phyloP scores from a whole-genome alignment of 2,888 invertebrate species.

The Conchocele bisecta region DNA sequence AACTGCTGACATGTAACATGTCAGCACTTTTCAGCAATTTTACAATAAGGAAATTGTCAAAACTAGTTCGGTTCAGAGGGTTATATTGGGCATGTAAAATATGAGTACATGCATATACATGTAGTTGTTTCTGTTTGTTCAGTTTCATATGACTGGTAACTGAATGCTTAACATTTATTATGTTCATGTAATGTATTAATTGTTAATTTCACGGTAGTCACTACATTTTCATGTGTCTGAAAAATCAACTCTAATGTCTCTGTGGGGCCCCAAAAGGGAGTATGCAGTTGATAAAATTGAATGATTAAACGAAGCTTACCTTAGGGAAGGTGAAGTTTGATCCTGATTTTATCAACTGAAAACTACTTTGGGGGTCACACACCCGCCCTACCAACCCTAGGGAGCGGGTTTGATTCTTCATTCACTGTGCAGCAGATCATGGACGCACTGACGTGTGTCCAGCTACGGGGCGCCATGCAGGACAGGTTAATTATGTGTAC shows the following conservation, averaged over 20 bases:
- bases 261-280: constrained; percentile 35
- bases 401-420: neutral
- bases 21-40: neutral
- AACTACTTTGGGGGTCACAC: constrained; percentile 43
- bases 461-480: too few relatives aligned
- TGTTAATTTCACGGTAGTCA: too few relatives aligned
- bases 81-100: too few relatives aligned
- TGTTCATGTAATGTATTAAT: too few relatives aligned
- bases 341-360: constrained; percentile 32
- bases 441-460: neutral
- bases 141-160: too few relatives aligned
- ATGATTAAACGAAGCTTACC: constrained; percentile 46
- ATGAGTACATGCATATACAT: too few relatives aligned
- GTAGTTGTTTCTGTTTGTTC: too few relatives aligned
- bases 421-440: neutral
- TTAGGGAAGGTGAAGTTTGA: constrained; percentile 22
- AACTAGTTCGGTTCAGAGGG: too few relatives aligned
- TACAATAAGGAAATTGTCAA: neutral
- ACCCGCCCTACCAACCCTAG: constrained; percentile 23
- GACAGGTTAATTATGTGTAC: too few relatives aligned
- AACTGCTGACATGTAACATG: neutral
- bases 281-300: constrained; percentile 35
- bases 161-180: too few relatives aligned
- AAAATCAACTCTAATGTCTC: constrained; percentile 43
- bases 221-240: neutral